Base-by-base conservation (phyloP, 2,888 invertebrate genomes). In the Theristus sp. region DNA sequence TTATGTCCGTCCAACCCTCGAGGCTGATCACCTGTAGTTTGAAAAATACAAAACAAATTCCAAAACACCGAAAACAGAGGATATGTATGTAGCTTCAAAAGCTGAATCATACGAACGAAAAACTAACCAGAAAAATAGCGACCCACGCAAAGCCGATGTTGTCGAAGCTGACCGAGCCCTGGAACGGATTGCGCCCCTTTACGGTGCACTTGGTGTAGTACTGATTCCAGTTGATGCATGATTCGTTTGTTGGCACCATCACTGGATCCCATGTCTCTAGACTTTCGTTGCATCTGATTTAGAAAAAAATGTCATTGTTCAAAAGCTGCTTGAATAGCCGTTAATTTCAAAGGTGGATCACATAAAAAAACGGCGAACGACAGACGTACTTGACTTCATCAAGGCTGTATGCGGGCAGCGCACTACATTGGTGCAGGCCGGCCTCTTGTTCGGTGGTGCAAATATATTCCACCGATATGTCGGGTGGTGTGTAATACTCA, bases 91-190 rank as follows among this genome's bases (percentile, higher is more conserved):
- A n/a, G n/a, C n/a, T n/a, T n/a, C n/a, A n/a, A n/a, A n/a, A n/a
- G n/a, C n/a, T n/a, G n/a, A n/a, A n/a, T n/a, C n/a, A n/a, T n/a
- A n/a, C n/a, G n/a, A n/a, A n/a, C 38, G 17, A 38, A 52, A 20
- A 20, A 81, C 84, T 85, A 80, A 94, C 96, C 82, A 98, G 83
- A 80, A 98, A 98, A 77, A 99, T 99, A 67, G 98, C 96, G 65
- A 98, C 94, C 96, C 98, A 99, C 28, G 98, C 98, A 70, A 98
- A 84, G 66, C 98, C 98, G 71, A 98, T 99, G 78, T 99, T 98
- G 79, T 99, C 98, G 77, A 99, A 99, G 52, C 93, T 93, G 73
- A 99, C 96, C 62, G 98, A 93, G 64, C 96, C 96, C 78, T 90
- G 60, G 76, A 94, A 96, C 17, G 96, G 94, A 80, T 99, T 99